phyloP scores from a whole-genome alignment of 1,140 invertebrate species.

The Luehdorfia chinensis region DNA sequence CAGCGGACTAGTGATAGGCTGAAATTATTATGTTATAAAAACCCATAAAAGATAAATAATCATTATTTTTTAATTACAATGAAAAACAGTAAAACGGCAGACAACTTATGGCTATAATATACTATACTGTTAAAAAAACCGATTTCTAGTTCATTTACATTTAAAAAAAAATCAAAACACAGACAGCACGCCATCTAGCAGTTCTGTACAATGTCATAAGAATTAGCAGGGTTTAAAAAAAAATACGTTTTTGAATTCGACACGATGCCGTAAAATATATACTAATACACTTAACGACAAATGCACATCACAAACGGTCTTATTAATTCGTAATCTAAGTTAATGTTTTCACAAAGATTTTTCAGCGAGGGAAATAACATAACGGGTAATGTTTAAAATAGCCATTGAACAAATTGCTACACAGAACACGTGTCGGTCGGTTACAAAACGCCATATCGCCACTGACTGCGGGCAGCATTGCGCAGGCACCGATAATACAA shows the following conservation, averaged over 20 bases:
- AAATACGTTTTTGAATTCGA: no score
- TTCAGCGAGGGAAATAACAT: slow-evolving; percentile 2
- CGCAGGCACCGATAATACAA: slow-evolving; percentile 6
- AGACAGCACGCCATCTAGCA: slow-evolving; percentile 17
- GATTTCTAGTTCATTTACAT: slow-evolving; percentile 8
- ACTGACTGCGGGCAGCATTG: slow-evolving; percentile 6
- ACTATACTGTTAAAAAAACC: background rate
- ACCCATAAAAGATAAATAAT: no score
- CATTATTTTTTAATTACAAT: no score
- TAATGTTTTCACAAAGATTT: background rate
- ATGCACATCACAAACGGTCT: slow-evolving; percentile 15
- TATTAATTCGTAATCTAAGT: slow-evolving; percentile 1
- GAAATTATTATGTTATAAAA: no score
- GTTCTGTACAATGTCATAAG: no score
- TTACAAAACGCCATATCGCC: background rate
- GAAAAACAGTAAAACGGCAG: no score
- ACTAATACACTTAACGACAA: slow-evolving; percentile 32
- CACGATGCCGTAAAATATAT: no score
- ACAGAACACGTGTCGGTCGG: background rate
- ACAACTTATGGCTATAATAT: no score
- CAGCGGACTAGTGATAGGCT: no score
- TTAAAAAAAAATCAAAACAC: slow-evolving; percentile 12
- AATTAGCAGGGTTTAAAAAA: no score
- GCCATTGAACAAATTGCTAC: no score
- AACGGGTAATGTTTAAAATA: no score